Percentiles rank a stretch among this genome's conserved stretches.
These are phyloP conservation scores for Eleutherodactylus coqui DNA, from an alignment of 2,797 vertebrate genomes.

Conservation along the genomic window DNA sequence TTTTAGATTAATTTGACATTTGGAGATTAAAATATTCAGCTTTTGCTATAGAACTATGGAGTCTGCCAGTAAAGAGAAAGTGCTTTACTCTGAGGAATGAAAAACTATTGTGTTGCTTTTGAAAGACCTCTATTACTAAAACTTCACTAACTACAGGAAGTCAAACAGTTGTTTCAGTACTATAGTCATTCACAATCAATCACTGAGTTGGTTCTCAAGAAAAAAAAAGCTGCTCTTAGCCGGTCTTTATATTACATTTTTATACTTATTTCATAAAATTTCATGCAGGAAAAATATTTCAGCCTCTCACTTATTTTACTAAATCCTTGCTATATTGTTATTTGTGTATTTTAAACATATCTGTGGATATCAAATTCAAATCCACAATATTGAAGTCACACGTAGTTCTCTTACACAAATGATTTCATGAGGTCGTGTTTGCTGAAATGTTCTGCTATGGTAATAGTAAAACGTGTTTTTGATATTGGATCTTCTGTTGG, in stretches of 20 bases:
- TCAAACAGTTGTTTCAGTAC: constrained; percentile 31
- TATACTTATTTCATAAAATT: background rate
- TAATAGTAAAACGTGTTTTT: background rate
- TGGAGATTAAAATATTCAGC: constrained; percentile 32
- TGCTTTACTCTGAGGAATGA: constrained; percentile 32
- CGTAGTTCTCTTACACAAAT: background rate
- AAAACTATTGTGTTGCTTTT: constrained; percentile 40
- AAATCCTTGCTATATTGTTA: background rate
- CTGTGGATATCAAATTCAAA: too few species aligned
- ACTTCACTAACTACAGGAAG: constrained; percentile 47
- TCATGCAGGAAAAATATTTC: background rate
- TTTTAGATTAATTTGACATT: constrained; percentile 48
- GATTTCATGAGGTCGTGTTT: background rate
- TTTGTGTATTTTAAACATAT: too few species aligned
- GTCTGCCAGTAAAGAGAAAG: constrained; percentile 24
- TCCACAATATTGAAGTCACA: background rate
- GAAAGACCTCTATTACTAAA: constrained; percentile 34
- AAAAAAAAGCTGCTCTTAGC: constrained; percentile 17
- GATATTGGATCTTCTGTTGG: too few species aligned
- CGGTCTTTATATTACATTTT: constrained; percentile 7
- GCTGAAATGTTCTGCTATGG: too few species aligned
- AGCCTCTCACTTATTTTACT: background rate
- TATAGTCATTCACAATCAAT: constrained; percentile 23
- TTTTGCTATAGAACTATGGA: constrained; percentile 38
- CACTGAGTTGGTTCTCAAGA: background rate